Evolutionary conservation across 2,888 invertebrate genomes (phyloP), one percentile per base, ranked within the genome.

Genomic region (Hyalella azteca): DNA sequence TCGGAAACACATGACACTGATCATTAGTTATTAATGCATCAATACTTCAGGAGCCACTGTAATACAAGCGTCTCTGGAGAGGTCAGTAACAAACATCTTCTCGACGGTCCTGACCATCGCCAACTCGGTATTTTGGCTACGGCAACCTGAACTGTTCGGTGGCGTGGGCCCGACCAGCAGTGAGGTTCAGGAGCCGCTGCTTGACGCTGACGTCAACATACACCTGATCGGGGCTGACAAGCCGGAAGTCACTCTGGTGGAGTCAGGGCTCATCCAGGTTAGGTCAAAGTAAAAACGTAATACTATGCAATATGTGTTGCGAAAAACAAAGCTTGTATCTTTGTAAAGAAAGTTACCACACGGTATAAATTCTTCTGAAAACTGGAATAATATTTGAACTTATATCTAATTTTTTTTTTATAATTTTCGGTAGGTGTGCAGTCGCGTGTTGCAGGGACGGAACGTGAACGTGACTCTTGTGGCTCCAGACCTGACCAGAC

Each of bases 151-250:
- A 4, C n/a, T 75, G 22, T 45, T 75, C 45, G 26, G 26, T 15
- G 45, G 5, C 45, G 3, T 36, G 2, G 54, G 26, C 5, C 4
- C 54, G 5, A 5, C 5, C 49, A 15, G 5, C 22, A 5, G 5
- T 13, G 49, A 49, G 26, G 13, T 5, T 26, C 26, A 7, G 54
- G 36, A 22, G 66, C 75, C 45, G 5, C 26, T 41, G 29, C 45
- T 75, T 19, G 75, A 75, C 15, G 45, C n/a, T 11, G 78, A 78
- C 26, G 36, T 82, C 26, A 73, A 81, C 73, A 78, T 84, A 9
- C 84, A 84, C 73, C 77, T 84, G 32, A 73, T 84, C 29, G 84
- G 84, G 19, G 84, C 84, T 22, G 84, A 84, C 50, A 60, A 78
- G 36, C 84, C 84, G 0, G 84, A 84, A 66, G 82, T 84, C 2